Conservation (phyloP, 2,113 vertebrate genomes). For the Monarcha castaneiventris region DNA sequence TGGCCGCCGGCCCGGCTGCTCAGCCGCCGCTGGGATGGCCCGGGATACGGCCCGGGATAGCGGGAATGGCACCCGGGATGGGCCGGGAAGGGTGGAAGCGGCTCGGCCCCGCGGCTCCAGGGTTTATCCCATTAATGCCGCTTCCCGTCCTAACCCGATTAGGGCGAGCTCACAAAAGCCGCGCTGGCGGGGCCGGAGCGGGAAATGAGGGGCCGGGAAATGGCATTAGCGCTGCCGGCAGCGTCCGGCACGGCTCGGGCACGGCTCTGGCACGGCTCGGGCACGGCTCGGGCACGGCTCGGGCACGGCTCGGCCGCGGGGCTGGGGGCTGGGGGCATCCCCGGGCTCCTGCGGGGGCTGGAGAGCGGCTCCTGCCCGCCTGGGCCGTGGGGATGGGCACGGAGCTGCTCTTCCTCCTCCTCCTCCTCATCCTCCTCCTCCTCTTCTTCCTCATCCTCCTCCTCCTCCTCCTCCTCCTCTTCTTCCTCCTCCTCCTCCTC, state of each 20-base stretch:
- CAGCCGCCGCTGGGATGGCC: too few species aligned
- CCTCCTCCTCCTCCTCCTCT: neutral
- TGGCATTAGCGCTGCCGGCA: conserved; percentile 57
- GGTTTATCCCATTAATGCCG: conserved; percentile 60
- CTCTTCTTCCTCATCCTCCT: too few species aligned
- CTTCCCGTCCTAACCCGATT: conserved; percentile 72
- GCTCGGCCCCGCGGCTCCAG: neutral
- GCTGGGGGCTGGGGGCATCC: neutral
- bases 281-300: conserved; percentile 4
- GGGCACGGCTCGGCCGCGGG: neutral
- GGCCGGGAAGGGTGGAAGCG: too few species aligned
- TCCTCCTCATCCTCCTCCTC: neutral
- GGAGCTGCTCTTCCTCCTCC: neutral
- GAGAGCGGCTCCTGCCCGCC: neutral
- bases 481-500: neutral
- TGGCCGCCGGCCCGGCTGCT: neutral
- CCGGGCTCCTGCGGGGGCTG: neutral
- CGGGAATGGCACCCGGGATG: neutral
- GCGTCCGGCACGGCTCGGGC: conserved; percentile 29
- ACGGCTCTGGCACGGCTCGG: neutral
- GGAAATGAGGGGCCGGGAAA: conserved; percentile 70
- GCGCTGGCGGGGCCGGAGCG: neutral
- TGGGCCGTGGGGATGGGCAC: neutral
- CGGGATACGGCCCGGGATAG: neutral
- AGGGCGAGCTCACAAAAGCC: conserved; percentile 68